Base-by-base conservation (phyloP, 2,888 invertebrate species). In the Pherbina coryleti region DNA sequence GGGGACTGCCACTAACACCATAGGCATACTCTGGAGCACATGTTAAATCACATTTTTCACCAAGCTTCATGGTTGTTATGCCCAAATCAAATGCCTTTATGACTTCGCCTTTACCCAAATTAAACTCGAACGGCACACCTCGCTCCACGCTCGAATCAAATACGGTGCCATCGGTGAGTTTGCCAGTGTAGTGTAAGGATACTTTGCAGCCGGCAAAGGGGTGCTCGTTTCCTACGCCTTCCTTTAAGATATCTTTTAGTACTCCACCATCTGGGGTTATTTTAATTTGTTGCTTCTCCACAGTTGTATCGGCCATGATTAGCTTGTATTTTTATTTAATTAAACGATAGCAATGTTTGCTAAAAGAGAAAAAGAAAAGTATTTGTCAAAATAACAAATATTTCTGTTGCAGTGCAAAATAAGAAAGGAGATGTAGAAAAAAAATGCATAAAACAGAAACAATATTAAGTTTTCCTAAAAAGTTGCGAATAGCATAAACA, bases 51-150 rank as follows among this genome's bases (percentile, higher is more conserved):
- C 96, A 95, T 73, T 95, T 91, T 90, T 98, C 98, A 0, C 96
- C 96, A 84, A 94, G 94, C 89, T 94, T 96, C 99, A 99, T 99
- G 0, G 96, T 95, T 0, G 96, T 95, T 19, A 99, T 94, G 37
- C 97, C 98, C 82, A 96, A 92, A 85, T 99, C 98, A 96, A 98
- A 99, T 90, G 94, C 97, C 91, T 95, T 96, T 81, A 98, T 98
- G 1, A 98, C 97, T 73, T 90, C 90, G 95, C 97, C 95, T 93
- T 94, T 94, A 79, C 97, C 97, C 67, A 99, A 91, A 82, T 92
- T 92, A 88, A 99, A 99, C 84, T 94, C 92, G 87, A 99, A 99
- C 0, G 96, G 94, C 79, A 95, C 93, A 80, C 93, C 93, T 79
- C 97, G 92, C 83, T 96, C 95, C 82, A 93, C 92, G 88, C 97